Percentiles rank a stretch among this genome's conserved stretches.
Conservation (phyloP, 2,797 vertebrate genomes). For the Anableps anableps region DNA sequence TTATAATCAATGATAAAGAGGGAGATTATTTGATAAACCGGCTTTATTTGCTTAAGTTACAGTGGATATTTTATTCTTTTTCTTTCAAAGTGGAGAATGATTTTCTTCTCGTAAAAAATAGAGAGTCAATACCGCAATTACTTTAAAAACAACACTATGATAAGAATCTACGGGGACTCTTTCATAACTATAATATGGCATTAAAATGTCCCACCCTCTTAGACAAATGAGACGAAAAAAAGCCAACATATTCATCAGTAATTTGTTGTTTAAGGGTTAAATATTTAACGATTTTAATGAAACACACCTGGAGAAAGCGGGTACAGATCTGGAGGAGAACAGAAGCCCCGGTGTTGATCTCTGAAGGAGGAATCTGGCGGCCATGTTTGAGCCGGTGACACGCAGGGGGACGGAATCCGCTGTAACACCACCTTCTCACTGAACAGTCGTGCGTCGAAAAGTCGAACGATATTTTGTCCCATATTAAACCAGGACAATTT, state of each 20-base stretch:
- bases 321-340: conserved; percentile 32
- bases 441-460: conserved; percentile 46
- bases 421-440: conserved; percentile 40
- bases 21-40: neutral
- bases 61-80: neutral
- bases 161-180: neutral
- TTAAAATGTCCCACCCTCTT: neutral
- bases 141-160: neutral
- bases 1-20: neutral
- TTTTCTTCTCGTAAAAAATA: neutral
- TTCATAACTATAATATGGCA: neutral
- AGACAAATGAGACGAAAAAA: neutral
- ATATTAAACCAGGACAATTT: too few species aligned
- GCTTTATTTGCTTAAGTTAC: neutral
- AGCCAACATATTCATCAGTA: neutral
- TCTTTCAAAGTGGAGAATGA: too few species aligned
- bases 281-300: neutral
- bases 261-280: neutral
- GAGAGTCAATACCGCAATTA: neutral
- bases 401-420: conserved; percentile 38
- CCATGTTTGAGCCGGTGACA: conserved; percentile 64
- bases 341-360: conserved; percentile 47
- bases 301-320: conserved; percentile 64
- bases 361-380: conserved; percentile 60
- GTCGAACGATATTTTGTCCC: conserved; percentile 20